Evolutionary conservation across 2,113 vertebrate genomes (phyloP).

Genomic region (Apistogramma diplotaenia): DNA sequence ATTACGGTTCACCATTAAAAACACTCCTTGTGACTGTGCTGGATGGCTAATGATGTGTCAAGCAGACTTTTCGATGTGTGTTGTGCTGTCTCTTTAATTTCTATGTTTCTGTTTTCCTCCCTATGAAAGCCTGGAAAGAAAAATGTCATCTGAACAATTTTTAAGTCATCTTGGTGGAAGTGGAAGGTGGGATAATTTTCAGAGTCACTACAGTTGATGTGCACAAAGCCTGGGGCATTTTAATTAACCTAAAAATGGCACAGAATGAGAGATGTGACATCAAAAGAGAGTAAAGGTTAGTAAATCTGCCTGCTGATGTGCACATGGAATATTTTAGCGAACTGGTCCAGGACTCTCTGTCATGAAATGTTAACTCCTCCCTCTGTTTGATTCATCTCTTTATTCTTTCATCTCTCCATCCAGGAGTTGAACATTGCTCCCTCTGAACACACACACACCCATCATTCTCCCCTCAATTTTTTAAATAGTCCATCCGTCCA

Average conservation of each 20-base stretch:
- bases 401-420: not conserved
- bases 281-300: conserved; percentile 46
- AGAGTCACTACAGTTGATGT: conserved; percentile 9
- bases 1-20: not conserved
- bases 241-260: conserved; percentile 52
- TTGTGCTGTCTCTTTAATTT: not conserved
- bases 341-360: not conserved
- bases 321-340: conserved; percentile 6
- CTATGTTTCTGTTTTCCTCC: not conserved
- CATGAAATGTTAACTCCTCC: conserved; percentile 20
- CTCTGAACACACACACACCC: not conserved
- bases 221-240: conserved; percentile 31
- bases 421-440: not conserved
- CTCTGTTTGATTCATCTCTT: not conserved
- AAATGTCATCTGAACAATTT: conserved; percentile 1
- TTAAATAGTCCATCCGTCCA: conserved; percentile 22
- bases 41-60: not conserved
- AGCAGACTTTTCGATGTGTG: not conserved
- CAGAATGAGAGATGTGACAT: conserved; percentile 23
- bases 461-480: conserved; percentile 17
- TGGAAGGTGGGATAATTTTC: not conserved
- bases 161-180: not conserved
- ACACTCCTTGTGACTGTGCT: not conserved
- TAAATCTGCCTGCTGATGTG: conserved; percentile 31
- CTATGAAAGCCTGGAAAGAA: not conserved